These are phyloP conservation scores for Hippocampus comes DNA, from an alignment of 2,113 vertebrate species.

Conservation along the genomic window DNA sequence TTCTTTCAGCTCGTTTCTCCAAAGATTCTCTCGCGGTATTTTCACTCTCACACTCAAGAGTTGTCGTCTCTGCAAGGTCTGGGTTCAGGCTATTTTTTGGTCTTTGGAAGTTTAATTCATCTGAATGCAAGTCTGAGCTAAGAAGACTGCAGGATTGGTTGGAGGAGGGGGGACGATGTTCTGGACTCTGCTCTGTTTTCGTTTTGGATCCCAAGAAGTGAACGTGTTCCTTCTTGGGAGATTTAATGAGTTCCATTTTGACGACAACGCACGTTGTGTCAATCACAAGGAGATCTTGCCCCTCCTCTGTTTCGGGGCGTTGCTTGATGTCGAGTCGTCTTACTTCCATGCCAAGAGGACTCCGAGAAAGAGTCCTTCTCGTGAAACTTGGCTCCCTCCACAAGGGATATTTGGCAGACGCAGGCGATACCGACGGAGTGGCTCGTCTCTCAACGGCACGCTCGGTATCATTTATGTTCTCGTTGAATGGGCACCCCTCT, in stretches of 20 bases:
- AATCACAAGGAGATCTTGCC: conserved; percentile 74
- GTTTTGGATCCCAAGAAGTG: conserved; percentile 46
- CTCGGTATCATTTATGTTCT: neutral
- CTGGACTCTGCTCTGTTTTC: conserved; percentile 15
- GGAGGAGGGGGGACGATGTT: neutral
- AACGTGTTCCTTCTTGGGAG: conserved; percentile 74
- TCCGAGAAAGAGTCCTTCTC: neutral
- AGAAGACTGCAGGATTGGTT: conserved; percentile 9
- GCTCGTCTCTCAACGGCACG: conserved; percentile 17
- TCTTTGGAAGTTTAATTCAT: conserved; percentile 8
- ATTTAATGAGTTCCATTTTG: conserved; percentile 77
- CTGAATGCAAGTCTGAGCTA: conserved; percentile 21
- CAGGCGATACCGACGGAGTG: conserved; percentile 15
- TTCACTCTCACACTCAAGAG: conserved; percentile 10
- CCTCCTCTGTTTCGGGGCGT: conserved; percentile 34
- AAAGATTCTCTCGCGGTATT: conserved; percentile 39
- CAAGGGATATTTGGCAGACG: conserved; percentile 60
- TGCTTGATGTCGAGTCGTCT: conserved; percentile 27
- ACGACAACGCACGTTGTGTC: conserved; percentile 86
- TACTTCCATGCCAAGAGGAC: conserved; percentile 27
- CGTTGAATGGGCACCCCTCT: neutral
- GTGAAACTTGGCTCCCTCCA: conserved; percentile 68
- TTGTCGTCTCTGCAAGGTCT: conserved; percentile 14
- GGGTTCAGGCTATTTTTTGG: neutral
- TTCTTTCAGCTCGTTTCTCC: conserved; percentile 64